A percentile compares a stretch with the other conserved stretches of the same genome.
Evolutionary conservation across 1,140 invertebrate genomes (phyloP).

Genomic region (Uloborus diversus): DNA sequence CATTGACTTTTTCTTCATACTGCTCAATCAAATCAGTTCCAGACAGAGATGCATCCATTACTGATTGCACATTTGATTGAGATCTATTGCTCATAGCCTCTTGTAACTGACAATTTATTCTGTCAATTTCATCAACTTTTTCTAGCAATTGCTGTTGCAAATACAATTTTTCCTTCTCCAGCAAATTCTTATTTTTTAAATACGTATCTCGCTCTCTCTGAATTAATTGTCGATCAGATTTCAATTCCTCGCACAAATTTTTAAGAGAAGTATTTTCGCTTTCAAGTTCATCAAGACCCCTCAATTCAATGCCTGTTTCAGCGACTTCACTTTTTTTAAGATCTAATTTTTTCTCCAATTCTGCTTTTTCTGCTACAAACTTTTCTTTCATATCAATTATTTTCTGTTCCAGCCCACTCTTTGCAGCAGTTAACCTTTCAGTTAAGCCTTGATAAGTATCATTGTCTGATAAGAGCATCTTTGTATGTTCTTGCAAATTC

Average conservation of each 20-base stretch:
- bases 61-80: background rate
- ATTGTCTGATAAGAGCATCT: slow-evolving; percentile 44
- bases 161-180: slow-evolving; percentile 38
- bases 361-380: background rate
- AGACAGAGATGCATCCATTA: background rate
- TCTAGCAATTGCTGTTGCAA: slow-evolving; percentile 35
- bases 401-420: slow-evolving; percentile 13
- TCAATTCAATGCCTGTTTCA: too few relatives aligned
- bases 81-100: background rate
- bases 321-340: too few relatives aligned
- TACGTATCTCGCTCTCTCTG: slow-evolving; percentile 13
- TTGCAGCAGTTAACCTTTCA: slow-evolving; percentile 20
- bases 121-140: slow-evolving; percentile 17
- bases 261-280: slow-evolving; percentile 9
- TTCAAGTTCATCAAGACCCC: slow-evolving; percentile 11
- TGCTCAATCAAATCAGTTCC: too few relatives aligned
- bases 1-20: background rate
- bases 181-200: slow-evolving; percentile 21
- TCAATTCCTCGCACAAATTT: background rate
- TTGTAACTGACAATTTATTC: background rate
- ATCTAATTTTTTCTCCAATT: background rate
- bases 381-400: slow-evolving; percentile 8
- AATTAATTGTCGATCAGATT: background rate
- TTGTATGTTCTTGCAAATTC: slow-evolving; percentile 29
- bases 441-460: slow-evolving; percentile 27